Base-by-base conservation (phyloP, 2,888 invertebrate genomes). In the Sturmia bella region DNA sequence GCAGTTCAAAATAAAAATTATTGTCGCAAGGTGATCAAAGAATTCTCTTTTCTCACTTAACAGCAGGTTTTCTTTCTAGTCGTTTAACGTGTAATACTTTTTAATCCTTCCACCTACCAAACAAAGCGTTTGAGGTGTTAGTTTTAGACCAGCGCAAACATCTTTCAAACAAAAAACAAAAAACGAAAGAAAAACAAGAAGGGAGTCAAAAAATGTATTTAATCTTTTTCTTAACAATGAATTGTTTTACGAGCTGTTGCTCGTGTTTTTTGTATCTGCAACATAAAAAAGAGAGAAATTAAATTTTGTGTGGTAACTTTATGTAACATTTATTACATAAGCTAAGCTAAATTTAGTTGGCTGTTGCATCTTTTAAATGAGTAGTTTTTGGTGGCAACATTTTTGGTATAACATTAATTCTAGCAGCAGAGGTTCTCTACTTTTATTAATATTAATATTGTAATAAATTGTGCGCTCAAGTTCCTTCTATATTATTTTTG, bases 41-140 rank as follows among this genome's bases (percentile, higher is more conserved):
- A 11, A 56, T 15, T 45, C 45, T 1, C 15, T 15, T 19, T 11
- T 54, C 17, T 21, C 66, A 56, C 43, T 81, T 41, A 76, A 81
- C 24, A 37, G 68, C 70, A 80, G 73, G 68, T 77, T 57, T 57
- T 32, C 32, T 56, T 59, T 61, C 24, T 63, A 54, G 41, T 69
- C 37, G 15, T 41, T 37, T 12, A 66, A 13, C n/a, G 11, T 43
- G 63, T 82, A 82, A 82, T 82, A 82, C 78, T 64, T 64, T 69
- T 63, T 82, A 84, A 84, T 84, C 84, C 84, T 82, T 82, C 79
- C 84, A 79, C 82, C 84, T 79, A 68, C 84, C 43, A 82, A 79
- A 82, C 73, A 84, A 82, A 79, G 61, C 45, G 68, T 56, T 79
- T 81, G 79, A 72, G 52, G 72, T 76, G 72, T 57, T 57, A 56